Evolutionary conservation across 2,113 vertebrate species (phyloP).

Genomic region (Donacobius atricapilla): DNA sequence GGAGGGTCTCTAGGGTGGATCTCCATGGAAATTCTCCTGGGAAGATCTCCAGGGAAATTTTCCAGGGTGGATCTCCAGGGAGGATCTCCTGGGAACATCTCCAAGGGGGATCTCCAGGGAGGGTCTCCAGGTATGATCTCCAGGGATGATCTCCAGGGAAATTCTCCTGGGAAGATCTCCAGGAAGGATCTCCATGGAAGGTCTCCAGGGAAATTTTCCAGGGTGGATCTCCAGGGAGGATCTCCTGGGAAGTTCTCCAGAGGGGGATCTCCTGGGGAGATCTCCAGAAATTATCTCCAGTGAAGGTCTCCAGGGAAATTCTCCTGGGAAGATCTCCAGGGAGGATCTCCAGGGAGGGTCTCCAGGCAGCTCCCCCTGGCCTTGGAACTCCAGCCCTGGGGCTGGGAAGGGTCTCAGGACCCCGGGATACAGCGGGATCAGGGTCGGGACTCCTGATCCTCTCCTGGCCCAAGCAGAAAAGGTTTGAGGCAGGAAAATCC

Average conservation of each 20-base stretch:
- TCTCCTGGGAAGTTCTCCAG: too few relatives aligned
- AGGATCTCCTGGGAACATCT: background rate
- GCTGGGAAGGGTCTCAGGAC: fast-evolving
- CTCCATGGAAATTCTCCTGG: too few relatives aligned
- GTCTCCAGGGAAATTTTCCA: too few relatives aligned
- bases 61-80: background rate
- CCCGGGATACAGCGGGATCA: fast-evolving
- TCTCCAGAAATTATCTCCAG: background rate
- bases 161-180: background rate
- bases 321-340: background rate
- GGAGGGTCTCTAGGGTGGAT: fast-evolving
- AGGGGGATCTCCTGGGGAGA: too few relatives aligned
- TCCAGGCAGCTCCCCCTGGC: background rate
- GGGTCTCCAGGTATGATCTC: fast-evolving
- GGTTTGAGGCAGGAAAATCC: fast-evolving
- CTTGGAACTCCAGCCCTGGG: fast-evolving
- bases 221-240: background rate
- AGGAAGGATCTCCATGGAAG: fast-evolving
- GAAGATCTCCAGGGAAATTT: fast-evolving
- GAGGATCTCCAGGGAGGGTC: fast-evolving
- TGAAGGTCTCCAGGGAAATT: fast-evolving
- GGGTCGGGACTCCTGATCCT: fast-evolving
- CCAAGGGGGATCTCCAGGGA: background rate
- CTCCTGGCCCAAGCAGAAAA: background rate
- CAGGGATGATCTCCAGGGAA: fast-evolving